Conservation (phyloP, 1,140 invertebrate genomes). For the Lerema accius region DNA sequence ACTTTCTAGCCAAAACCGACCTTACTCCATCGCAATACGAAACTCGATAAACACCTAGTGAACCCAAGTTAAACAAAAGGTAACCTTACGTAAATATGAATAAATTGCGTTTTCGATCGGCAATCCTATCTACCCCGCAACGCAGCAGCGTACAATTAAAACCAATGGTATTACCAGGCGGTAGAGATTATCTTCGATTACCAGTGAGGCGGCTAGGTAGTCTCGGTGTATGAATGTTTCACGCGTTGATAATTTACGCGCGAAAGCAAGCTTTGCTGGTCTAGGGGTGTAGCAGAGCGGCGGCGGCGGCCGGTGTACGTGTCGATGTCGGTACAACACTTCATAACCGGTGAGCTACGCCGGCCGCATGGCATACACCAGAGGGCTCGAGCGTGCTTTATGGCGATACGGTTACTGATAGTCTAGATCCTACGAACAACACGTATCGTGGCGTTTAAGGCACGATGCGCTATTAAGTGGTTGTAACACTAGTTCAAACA, state of each 20-base stretch:
- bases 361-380: background rate
- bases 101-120: background rate
- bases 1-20: constrained; percentile 1
- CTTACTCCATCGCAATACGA: constrained; percentile 17
- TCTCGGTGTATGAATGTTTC: constrained; percentile 40
- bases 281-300: background rate
- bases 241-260: constrained; percentile 42
- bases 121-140: background rate
- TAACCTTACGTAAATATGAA: too few species aligned
- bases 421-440: too few species aligned
- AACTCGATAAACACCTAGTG: background rate
- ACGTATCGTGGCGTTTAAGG: too few species aligned
- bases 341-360: constrained; percentile 14
- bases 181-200: constrained; percentile 9
- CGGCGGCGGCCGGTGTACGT: background rate
- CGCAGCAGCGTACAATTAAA: background rate
- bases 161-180: background rate
- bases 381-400: constrained; percentile 4
- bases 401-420: too few species aligned
- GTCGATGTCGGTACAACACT: background rate
- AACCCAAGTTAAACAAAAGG: background rate
- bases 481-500: too few species aligned
- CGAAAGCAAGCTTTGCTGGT: constrained; percentile 26
- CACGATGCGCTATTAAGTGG: too few species aligned
- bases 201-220: constrained; percentile 7